Base-by-base conservation (phyloP, 2,888 invertebrate genomes). In the Toxonevra muliebris region DNA sequence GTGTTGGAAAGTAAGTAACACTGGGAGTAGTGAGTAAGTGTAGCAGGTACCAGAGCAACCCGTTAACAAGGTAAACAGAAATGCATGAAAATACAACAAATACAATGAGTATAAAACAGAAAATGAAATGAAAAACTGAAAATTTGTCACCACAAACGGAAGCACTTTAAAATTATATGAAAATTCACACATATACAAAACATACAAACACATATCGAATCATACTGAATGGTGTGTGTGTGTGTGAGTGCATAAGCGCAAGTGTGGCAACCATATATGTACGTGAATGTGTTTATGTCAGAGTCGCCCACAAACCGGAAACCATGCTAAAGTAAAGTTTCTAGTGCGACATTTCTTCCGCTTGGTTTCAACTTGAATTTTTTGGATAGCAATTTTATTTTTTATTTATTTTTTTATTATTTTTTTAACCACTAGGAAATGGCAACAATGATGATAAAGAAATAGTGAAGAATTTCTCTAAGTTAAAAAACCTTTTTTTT, bases 101-200 rank as follows among this genome's bases (percentile, higher is more conserved):
- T 48, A 8, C 30, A 30, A 30, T 7, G 30, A 30, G 30, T 30
- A 4, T 30, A 30, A 30, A 30, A 30, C 30, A 30, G 30, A 30
- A 15, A 48, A 15, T 48, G 48, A 61, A 55, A 61, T 61, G 53
- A 63, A 63, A 68, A 53, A 57, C 66, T 42, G 55, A 61, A 71
- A 67, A 67, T 71, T 73, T 74, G 73, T 70, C 73, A 70, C 71
- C 73, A 70, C 71, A 72, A 74, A 71, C 69, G 72, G 69, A 73
- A 71, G 69, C 70, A 73, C 69, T 73, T 73, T 67, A 73, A 73
- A 69, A 66, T 69, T 69, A 65, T 68, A 71, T 71, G 65, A 59
- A 57, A 63, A 65, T 50, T 65, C 65, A 65, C 65, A 59, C 41
- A 45, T 48, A n/a, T 30, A 17, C 11, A 55, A 40, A 57, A 19